Evolutionary conservation across 2,113 vertebrate genomes (phyloP), one percentile per base, ranked within the genome.

Genomic region (Lethenteron reissneri): DNA sequence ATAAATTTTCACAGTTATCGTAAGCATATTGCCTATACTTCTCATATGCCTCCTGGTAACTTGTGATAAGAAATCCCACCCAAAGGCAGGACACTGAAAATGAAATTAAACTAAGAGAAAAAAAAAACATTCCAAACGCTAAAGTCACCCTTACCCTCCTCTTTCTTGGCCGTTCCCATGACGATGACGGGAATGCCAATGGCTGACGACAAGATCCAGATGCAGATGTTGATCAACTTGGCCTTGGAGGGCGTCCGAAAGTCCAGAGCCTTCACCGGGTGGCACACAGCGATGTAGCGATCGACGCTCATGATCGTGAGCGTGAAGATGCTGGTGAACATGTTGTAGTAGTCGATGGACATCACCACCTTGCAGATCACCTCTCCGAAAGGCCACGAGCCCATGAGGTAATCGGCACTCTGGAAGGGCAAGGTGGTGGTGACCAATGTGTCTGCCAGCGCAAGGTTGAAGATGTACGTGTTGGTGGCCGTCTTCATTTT

Each of bases 221-320:
- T 88, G 79, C 89, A 90, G 71, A 96, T 83, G 2, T 97, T 97
- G 81, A 97, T 95, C 71, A 92, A 75, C 76, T 95, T 96, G 70
- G 92, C 92, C 75, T 97, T 97, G 75, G 85, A 80, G 0, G 92
- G 87, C 0, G 92, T 96, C 72, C 90, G 88, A 80, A 96, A 95
- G 72, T 94, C 89, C 74, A 96, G 76, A 3, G 92, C 92, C 71
- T 80, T 88, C 72, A 97, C 87, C 0, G 92, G 92, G 76, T 95
- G 91, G 73, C 92, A 97, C 10, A 97, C 92, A 0, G 92, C 92
- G 0, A 97, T 77, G 75, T 97, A 97, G 72, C 92, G 92, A 77
- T 97, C 92, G 19, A 97, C 91, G 0, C 92, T 97, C 92, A 97
- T 97, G 90, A 94, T 96, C 72, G 92, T 97, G 75, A 97, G 87